Percentiles rank a stretch among this genome's conserved stretches.
phyloP scores from a whole-genome alignment of 2,888 invertebrate genomes.

The Chironomus riparius region DNA sequence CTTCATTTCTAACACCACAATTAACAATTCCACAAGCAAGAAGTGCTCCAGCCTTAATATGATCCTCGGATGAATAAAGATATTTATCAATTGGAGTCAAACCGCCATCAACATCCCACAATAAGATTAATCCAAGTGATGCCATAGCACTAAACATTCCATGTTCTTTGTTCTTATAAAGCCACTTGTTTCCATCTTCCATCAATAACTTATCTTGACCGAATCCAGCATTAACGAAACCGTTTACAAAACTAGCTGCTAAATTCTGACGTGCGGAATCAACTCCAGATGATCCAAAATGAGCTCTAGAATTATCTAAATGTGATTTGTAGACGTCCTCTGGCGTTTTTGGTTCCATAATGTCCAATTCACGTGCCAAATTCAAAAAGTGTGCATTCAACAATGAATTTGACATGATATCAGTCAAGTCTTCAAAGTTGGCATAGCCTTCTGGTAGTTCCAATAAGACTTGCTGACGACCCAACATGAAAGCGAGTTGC shows the following conservation, averaged over 20 bases:
- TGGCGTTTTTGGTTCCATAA: constrained; percentile 97
- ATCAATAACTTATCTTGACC: constrained; percentile 91
- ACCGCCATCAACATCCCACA: constrained; percentile 99
- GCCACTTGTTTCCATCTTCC: constrained; percentile 75
- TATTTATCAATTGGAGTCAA: constrained; percentile 97
- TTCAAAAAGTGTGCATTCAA: constrained; percentile 88
- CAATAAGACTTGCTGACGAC: constrained; percentile 84
- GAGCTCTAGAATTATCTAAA: constrained; percentile 76
- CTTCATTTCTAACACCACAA: constrained; percentile 93
- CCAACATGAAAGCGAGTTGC: constrained; percentile 93
- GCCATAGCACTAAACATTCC: constrained; percentile 97
- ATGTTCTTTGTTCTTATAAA: constrained; percentile 96
- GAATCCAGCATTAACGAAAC: constrained; percentile 97
- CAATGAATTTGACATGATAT: constrained; percentile 89
- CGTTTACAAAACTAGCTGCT: constrained; percentile 96
- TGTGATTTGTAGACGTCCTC: constrained; percentile 99
- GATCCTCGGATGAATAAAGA: constrained; percentile 87
- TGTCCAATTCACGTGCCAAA: constrained; percentile 92
- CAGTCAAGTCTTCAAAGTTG: constrained; percentile 70
- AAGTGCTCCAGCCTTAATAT: constrained; percentile 94
- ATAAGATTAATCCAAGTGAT: constrained; percentile 83
- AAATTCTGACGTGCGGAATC: constrained; percentile 96
- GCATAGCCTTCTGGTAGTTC: constrained; percentile 54
- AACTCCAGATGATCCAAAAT: constrained; percentile 64
- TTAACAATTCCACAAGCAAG: constrained; percentile 96